Conservation (phyloP, 2,797 vertebrate species). For the Dendrocincla fuliginosa region DNA sequence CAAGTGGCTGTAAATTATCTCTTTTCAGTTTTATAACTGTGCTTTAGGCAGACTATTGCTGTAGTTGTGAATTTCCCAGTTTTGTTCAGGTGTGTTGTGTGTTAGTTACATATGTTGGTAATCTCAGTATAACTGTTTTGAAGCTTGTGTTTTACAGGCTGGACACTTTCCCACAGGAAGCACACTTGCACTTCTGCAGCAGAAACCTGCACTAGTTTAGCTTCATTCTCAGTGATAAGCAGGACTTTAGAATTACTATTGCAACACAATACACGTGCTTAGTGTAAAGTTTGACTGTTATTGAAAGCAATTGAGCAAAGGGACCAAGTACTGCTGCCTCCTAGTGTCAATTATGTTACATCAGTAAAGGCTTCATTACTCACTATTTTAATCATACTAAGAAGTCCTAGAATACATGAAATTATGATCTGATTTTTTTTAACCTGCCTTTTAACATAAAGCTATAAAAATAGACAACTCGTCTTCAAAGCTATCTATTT, state of each 20-base stretch:
- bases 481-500: background rate
- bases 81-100: background rate
- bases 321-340: constrained; percentile 27
- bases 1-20: background rate
- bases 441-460: background rate
- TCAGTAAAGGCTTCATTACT: background rate
- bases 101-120: background rate
- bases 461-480: background rate
- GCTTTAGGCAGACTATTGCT: constrained; percentile 22
- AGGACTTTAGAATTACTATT: background rate
- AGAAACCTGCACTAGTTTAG: background rate
- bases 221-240: background rate
- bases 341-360: background rate
- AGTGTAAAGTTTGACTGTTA: background rate
- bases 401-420: background rate
- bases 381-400: background rate
- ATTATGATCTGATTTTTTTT: background rate
- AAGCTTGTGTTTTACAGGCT: background rate
- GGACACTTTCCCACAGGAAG: background rate
- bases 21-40: background rate
- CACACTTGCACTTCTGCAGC: constrained; percentile 5
- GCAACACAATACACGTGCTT: background rate
- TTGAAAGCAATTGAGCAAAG: background rate
- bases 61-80: constrained; percentile 23
- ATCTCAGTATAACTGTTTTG: background rate